Evolutionary conservation across 2,797 vertebrate genomes (phyloP), one percentile per base, ranked within the genome.

Genomic region (Cuculus canorus): DNA sequence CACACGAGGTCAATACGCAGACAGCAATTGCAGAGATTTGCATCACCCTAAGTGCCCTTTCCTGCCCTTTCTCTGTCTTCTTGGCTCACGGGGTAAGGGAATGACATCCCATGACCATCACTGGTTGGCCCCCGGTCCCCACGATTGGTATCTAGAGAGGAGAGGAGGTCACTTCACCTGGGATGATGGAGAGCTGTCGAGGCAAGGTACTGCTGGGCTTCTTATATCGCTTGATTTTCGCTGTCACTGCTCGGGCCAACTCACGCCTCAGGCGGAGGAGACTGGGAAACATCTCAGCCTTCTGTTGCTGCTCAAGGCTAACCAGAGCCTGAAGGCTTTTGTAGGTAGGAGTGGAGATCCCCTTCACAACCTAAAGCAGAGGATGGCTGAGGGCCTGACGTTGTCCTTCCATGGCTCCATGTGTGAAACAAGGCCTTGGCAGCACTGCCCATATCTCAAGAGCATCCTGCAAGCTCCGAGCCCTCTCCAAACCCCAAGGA

Each of bases 281-380:
- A 64, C 89, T 70, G 5, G 97, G 77, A 83, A 97, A 95, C 52
- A 79, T 94, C 80, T 60, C 95, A 33, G 89, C 91, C 78, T 86
- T 96, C 93, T 97, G 96, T 35, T 97, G 95, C 75, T 93, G 94
- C 59, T 98, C 97, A 8, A 61, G 66, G 80, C 52, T 92, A 61
- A 98, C 25, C 43, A 96, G 33, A 27, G 78, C 45, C 86, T 91
- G 96, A 71, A 98, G 86, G 24, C 68, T 96, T 77, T 72, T 94
- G 63, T 96, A 86, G 35, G 93, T 97, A 76, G 82, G 72, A 50
- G 53, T 35, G 2, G 98, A 73, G 66, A 98, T 97, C 85, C 97
- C 97, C 56, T 96, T 97, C 17, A 85, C 79, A 35, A 75, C 96
- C 98, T 98, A 85, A 78, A 92, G 75, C 32, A 91, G 39, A 88